Conservation (phyloP, 2,888 invertebrate species). For the Ephialtes manifestator region DNA sequence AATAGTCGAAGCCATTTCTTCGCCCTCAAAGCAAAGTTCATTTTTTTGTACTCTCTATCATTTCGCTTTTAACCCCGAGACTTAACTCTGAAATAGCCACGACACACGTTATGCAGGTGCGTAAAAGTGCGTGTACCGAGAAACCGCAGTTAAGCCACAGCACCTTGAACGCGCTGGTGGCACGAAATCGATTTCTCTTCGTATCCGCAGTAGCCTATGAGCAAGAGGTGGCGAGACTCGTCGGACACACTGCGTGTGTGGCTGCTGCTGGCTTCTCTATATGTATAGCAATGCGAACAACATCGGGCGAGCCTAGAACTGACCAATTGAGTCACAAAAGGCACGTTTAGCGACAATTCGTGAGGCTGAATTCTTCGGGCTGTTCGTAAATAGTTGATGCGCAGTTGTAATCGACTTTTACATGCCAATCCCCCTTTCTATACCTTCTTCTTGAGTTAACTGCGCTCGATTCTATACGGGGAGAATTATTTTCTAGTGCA, state of each 20-base stretch:
- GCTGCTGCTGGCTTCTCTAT: not conserved
- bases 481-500: not conserved
- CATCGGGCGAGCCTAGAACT: constrained; percentile 66
- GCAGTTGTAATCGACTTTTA: constrained; percentile 4
- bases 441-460: not conserved
- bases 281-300: constrained; percentile 9
- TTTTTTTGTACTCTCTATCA: not conserved
- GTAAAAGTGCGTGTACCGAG: not conserved
- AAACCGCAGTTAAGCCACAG: constrained; percentile 27
- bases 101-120: constrained; percentile 18
- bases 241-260: constrained; percentile 32
- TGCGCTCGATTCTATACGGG: not conserved
- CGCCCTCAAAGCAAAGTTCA: not conserved
- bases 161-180: constrained; percentile 41
- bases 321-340: constrained; percentile 78
- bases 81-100: not conserved
- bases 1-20: constrained; percentile 18
- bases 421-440: not conserved
- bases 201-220: constrained; percentile 25
- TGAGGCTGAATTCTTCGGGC: constrained; percentile 57
- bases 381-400: constrained; percentile 1
- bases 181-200: constrained; percentile 59
- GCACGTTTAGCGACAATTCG: constrained; percentile 75
- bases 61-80: not conserved
- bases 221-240: constrained; percentile 57